These are phyloP conservation scores for Habroteleia sp. DNA, from an alignment of 2,888 invertebrate genomes.

Conservation along the genomic window DNA sequence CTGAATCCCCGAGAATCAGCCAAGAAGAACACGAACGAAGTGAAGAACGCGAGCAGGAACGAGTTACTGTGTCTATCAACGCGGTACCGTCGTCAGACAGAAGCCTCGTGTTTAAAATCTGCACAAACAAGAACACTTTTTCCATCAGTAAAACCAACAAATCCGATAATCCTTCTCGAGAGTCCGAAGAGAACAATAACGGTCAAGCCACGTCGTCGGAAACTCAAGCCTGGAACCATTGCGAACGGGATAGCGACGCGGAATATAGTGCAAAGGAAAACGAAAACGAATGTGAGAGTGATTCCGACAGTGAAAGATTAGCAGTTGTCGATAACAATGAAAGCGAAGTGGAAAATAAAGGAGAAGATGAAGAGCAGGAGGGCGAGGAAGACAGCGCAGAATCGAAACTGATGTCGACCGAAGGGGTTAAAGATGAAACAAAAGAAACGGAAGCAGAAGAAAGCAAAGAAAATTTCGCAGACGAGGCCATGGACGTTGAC, in stretches of 20 bases:
- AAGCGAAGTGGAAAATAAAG: slow-evolving; percentile 42
- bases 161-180: slow-evolving; percentile 58
- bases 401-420: not conserved
- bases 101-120: slow-evolving; percentile 79
- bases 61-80: slow-evolving; percentile 70
- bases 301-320: slow-evolving; percentile 75
- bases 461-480: not conserved
- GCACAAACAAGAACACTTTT: slow-evolving; percentile 78
- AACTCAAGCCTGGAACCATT: slow-evolving; percentile 66
- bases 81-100: slow-evolving; percentile 74
- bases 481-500: slow-evolving; percentile 3
- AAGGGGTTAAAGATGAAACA: not conserved
- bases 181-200: slow-evolving; percentile 75
- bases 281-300: slow-evolving; percentile 70
- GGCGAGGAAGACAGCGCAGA: slow-evolving; percentile 31
- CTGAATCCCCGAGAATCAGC: not conserved
- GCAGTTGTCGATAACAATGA: slow-evolving; percentile 72
- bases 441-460: not conserved
- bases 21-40: slow-evolving; percentile 35
- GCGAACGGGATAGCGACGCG: slow-evolving; percentile 66
- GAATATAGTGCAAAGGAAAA: slow-evolving; percentile 66
- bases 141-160: slow-evolving; percentile 70
- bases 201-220: slow-evolving; percentile 69
- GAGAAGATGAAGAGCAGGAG: slow-evolving; percentile 29
- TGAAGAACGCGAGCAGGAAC: slow-evolving; percentile 44